Conservation (phyloP, 2,888 invertebrate genomes). For the Hirtodrosophila trivittata region DNA sequence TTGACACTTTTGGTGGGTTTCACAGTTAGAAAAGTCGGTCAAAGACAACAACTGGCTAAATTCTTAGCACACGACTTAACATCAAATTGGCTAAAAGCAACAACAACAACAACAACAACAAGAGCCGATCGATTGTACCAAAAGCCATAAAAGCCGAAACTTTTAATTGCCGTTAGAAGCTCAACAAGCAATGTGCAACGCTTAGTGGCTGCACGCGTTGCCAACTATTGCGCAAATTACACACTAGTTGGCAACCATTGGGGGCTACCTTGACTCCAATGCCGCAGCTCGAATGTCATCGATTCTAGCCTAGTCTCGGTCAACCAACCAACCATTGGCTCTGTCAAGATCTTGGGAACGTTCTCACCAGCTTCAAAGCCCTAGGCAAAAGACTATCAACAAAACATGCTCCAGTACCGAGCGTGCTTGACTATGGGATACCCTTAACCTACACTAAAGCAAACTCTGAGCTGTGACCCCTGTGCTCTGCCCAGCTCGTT, state of each 20-base stretch:
- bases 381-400: conserved; percentile 7
- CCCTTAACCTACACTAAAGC: too few species aligned
- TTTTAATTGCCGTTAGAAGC: conserved; percentile 68
- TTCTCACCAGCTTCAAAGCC: conserved; percentile 9
- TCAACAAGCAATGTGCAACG: conserved; percentile 1
- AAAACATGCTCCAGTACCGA: too few species aligned
- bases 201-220: conserved; percentile 12
- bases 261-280: conserved; percentile 63
- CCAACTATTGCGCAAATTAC: conserved; percentile 36
- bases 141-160: conserved; percentile 11
- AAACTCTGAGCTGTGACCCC: too few species aligned
- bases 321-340: conserved; percentile 13
- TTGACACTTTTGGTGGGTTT: conserved; percentile 32
- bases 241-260: conserved; percentile 16
- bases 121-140: conserved; percentile 31
- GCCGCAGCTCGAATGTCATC: conserved; percentile 58
- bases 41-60: conserved; percentile 70
- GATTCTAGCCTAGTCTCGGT: conserved; percentile 22
- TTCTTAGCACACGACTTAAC: conserved; percentile 52
- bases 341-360: conserved; percentile 39
- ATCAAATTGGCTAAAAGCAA: conserved; percentile 16
- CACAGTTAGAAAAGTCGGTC: conserved; percentile 59
- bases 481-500: too few species aligned
- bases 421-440: too few species aligned
- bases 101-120: conserved; percentile 18